These are phyloP conservation scores for Epinephelus fuscoguttatus DNA, from an alignment of 2,113 vertebrate species.

Conservation along the genomic window DNA sequence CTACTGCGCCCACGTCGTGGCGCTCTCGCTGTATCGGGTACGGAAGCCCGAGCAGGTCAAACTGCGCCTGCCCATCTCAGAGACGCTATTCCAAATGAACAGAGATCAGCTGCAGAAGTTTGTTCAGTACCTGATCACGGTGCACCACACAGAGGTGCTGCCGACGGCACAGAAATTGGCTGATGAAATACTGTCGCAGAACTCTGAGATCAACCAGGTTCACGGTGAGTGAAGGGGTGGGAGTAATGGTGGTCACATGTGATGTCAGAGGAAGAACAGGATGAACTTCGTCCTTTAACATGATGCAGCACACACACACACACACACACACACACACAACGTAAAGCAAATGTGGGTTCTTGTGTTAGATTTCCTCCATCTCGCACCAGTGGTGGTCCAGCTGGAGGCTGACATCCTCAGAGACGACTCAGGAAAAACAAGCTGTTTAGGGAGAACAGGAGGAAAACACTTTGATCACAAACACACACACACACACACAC, in stretches of 20 bases:
- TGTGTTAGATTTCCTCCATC: slow-evolving; percentile 18
- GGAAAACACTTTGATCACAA: background rate
- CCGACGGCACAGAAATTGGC: slow-evolving; percentile 97
- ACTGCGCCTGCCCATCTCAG: slow-evolving; percentile 98
- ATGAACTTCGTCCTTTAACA: background rate
- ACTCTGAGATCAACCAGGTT: slow-evolving; percentile 99
- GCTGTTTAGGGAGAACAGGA: slow-evolving; percentile 22
- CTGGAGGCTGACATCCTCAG: slow-evolving; percentile 12
- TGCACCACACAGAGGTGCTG: slow-evolving; percentile 98
- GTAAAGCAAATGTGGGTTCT: background rate
- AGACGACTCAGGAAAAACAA: slow-evolving; percentile 27
- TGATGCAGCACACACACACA: background rate
- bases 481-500: slow-evolving; percentile 7
- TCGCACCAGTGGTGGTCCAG: slow-evolving; percentile 9
- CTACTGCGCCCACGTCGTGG: slow-evolving; percentile 97
- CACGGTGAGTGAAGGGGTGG: slow-evolving; percentile 88
- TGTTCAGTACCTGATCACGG: slow-evolving; percentile 98
- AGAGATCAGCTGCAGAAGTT: slow-evolving; percentile 98
- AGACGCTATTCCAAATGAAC: slow-evolving; percentile 99
- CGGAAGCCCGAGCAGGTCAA: slow-evolving; percentile 98
- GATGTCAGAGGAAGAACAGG: background rate
- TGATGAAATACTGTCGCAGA: slow-evolving; percentile 97
- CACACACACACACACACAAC: background rate
- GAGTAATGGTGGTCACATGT: too few species aligned
- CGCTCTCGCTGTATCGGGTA: slow-evolving; percentile 95